Conservation (phyloP, 1,140 invertebrate genomes). For the Cyclina sinensis region DNA sequence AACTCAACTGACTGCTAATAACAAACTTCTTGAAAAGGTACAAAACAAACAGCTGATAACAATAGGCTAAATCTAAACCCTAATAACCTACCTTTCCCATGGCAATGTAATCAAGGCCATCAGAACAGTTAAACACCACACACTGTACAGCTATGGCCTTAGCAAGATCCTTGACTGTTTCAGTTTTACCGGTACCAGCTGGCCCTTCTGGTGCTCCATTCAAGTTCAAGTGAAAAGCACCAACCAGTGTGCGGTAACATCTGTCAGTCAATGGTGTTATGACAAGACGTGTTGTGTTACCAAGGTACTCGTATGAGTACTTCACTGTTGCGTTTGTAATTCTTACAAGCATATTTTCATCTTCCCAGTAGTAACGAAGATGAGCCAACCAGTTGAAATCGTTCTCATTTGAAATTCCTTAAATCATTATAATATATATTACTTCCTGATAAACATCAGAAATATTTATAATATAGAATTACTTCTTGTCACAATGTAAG, state of each 20-base stretch:
- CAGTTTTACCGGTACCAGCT: conserved; percentile 87
- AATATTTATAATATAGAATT: too few species aligned
- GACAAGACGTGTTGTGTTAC: conserved; percentile 86
- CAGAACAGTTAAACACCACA: conserved; percentile 87
- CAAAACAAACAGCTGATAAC: too few species aligned
- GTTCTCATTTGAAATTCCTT: conserved; percentile 84
- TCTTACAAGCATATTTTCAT: conserved; percentile 83
- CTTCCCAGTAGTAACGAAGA: conserved; percentile 87
- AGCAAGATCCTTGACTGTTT: conserved; percentile 87
- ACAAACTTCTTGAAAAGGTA: too few species aligned
- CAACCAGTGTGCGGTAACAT: conserved; percentile 83
- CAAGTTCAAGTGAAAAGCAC: conserved; percentile 87
- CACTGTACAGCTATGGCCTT: conserved; percentile 87
- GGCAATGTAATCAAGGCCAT: conserved; percentile 87
- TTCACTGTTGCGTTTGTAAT: conserved; percentile 86
- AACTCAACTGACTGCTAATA: too few species aligned
- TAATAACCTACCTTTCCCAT: conserved; percentile 87
- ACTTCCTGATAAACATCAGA: too few species aligned
- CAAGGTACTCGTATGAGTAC: conserved; percentile 87
- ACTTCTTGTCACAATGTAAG: too few species aligned
- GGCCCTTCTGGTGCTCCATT: conserved; percentile 87
- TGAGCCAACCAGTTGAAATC: conserved; percentile 87
- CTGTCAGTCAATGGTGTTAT: conserved; percentile 87
- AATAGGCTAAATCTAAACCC: not conserved
- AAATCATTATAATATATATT: too few species aligned